A percentile compares a stretch with the other conserved stretches of the same genome.
These are phyloP conservation scores for Epinephelus cyanopodus DNA, from an alignment of 2,113 vertebrate genomes.

Conservation along the genomic window DNA sequence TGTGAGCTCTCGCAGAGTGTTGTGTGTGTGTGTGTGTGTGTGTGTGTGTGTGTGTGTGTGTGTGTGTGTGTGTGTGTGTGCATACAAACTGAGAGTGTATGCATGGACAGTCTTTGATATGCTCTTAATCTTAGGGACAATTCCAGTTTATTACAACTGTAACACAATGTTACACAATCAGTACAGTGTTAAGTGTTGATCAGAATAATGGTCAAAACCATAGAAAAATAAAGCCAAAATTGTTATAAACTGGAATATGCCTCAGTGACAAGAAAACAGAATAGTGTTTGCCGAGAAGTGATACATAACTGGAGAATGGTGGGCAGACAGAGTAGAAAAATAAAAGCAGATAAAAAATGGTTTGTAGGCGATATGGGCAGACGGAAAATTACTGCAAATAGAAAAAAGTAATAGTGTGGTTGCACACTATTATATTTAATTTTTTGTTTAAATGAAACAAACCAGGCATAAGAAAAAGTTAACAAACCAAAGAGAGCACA, in stretches of 20 bases:
- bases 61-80: too few species aligned
- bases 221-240: neutral
- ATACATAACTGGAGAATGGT: neutral
- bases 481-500: neutral
- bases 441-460: slow-evolving; percentile 9
- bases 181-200: neutral
- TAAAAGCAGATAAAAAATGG: neutral
- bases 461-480: neutral
- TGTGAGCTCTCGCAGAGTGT: too few species aligned
- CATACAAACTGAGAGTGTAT: too few species aligned
- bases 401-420: neutral
- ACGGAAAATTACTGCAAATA: neutral
- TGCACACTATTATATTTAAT: neutral
- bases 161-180: neutral
- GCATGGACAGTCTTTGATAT: too few species aligned
- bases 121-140: too few species aligned
- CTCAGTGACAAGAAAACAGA: neutral
- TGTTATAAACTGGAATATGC: neutral
- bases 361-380: neutral
- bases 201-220: neutral
- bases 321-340: neutral
- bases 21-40: too few species aligned
- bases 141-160: too few species aligned
- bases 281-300: neutral
- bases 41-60: too few species aligned